Evolutionary conservation across 2,797 vertebrate genomes (phyloP), one percentile per base, ranked within the genome.

Genomic region (Philypnodon macrostomus): DNA sequence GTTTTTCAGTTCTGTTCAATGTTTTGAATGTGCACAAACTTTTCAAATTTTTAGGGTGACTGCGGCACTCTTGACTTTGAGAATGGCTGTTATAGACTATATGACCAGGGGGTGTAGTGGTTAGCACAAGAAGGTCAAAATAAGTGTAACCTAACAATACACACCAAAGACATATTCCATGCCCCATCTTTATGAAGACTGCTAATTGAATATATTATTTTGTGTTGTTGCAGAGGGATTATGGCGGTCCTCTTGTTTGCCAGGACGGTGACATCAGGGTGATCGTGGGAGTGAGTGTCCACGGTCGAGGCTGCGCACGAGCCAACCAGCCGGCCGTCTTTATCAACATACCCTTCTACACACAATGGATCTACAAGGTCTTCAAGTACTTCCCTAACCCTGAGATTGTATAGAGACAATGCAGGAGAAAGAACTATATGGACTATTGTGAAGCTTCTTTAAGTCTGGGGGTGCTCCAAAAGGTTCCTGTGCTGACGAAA

Each of bases 321-420:
- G 89, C 89, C 71, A 96, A 95, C 69, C 93, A 95, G 32, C 96
- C 97, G 1, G 92, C 91, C 23, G 91, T 99, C 76, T 99, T 98
- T 72, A 90, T 98, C 55, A 92, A 94, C n/a, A 93, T 98, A 46
- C 93, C 96, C 0, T 95, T 91, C 77, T 99, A 97, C 73, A 88
- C 94, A 2, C 90, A 92, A 60, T 99, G 97, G 97, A 97, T 99
- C 87, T 92, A 96, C 79, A 99, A 98, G 85, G 94, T 98, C 49
- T 90, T 85, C 80, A 88, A 46, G 63, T 66, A 86, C 39, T 89
- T 90, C 73, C 83, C 81, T 14, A 73, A 75, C 58, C 73, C 53
- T 3, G 58, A 73, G 26, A 56, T 11, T 2, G 9, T 63, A 47
- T 80, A 78, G 54, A 67, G 60, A 64, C n/a, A 34, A 27, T 4